Evolutionary conservation across 1,140 invertebrate species (phyloP).

Genomic region (Bombus balteatus): DNA sequence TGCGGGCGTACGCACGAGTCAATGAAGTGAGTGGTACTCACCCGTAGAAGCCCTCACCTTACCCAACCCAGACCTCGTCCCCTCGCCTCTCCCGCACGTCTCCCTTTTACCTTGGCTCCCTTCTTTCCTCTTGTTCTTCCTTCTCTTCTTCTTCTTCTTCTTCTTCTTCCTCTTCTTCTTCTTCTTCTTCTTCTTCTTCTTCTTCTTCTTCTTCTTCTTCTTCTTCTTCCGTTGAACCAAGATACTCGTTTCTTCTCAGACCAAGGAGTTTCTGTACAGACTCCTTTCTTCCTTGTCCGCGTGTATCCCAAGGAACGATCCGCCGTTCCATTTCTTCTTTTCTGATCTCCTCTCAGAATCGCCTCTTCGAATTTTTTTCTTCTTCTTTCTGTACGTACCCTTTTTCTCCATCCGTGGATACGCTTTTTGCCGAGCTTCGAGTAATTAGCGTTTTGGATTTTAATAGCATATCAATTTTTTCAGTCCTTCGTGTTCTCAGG

Average conservation of each 20-base stretch:
- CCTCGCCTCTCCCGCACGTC: constrained; percentile 61
- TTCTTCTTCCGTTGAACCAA: neutral
- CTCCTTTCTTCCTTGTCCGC: constrained; percentile 8
- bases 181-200: constrained; percentile 3
- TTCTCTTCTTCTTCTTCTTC: constrained; percentile 37
- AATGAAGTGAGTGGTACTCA: constrained; percentile 77
- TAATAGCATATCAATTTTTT: neutral
- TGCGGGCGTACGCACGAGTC: constrained; percentile 75
- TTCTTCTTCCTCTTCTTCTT: constrained; percentile 51
- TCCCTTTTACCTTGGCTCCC: constrained; percentile 71
- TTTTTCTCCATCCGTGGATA: neutral
- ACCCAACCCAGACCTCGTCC: constrained; percentile 69
- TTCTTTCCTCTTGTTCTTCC: constrained; percentile 58
- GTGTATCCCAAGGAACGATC: neutral
- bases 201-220: constrained; percentile 34
- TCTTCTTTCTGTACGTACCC: neutral
- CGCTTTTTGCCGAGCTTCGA: neutral
- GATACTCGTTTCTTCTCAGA: constrained; percentile 6
- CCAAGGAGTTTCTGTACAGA: neutral
- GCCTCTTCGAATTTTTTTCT: constrained; percentile 28
- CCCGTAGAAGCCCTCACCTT: constrained; percentile 74
- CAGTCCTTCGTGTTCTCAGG: too few species aligned
- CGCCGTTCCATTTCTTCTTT: constrained; percentile 18
- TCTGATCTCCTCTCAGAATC: constrained; percentile 17
- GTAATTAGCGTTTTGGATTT: too few species aligned